Base-by-base conservation (phyloP, 2,888 invertebrate species). In the Cryptophagus acutangulus region DNA sequence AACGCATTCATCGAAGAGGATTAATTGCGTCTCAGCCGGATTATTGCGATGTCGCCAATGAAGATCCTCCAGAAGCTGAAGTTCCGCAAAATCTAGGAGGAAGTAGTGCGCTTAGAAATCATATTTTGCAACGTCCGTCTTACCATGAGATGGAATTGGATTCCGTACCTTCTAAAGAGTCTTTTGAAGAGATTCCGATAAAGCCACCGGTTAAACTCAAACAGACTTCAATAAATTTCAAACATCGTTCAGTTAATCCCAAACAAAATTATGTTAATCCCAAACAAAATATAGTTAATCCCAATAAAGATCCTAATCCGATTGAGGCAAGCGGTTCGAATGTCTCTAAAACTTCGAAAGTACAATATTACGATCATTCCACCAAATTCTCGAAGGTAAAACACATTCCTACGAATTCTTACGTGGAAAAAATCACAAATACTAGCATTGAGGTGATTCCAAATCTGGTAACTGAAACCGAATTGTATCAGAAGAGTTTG, bases 321-420 rank as follows among this genome's bases (percentile, higher is more conserved):
- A 36, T 9, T 29, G n/a, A 30, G 15, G 15, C 37, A 16, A 36
- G 3, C 9, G 28, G 33, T 18, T 14, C 2, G n/a, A 3, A n/a
- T 2, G 24, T 25, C 2, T 25, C 28, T 26, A 26, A 36, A 2
- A 17, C 12, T 30, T 26, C 38, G 28, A 61, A 51, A 57, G 72
- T 74, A 1, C 66, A 70, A 45, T 71, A 68, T 51, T 75, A 72
- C 46, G 74, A 76, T 55, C 71, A 73, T 46, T 61, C 65, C 17
- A 74, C 72, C 47, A 70, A 71, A 48, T 73, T 68, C 52, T 34
- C 55, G 2, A 43, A 39, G 24, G 46, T 43, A 25, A 48, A 47
- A 33, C 69, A 69, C 41, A 46, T 62, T 9, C 63, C 57, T 3
- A 52, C 63, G 2, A 49, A 43, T 2, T 51, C 66, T 1, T 44